Base-by-base conservation (phyloP, 2,888 invertebrate genomes). In the Napeogenes sylphis region DNA sequence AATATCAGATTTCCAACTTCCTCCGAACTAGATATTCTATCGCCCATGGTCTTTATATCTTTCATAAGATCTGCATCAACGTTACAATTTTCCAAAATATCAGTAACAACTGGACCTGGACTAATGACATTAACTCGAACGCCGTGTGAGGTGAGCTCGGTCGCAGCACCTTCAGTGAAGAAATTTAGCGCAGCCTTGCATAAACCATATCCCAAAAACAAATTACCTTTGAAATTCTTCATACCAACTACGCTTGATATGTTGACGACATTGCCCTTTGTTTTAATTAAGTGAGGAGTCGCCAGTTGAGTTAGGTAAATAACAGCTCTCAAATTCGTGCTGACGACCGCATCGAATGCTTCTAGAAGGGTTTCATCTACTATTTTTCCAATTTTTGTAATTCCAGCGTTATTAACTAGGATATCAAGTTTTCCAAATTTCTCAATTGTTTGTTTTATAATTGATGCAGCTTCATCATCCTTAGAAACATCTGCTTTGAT, bases 61-160 rank as follows among this genome's bases (percentile, higher is more conserved):
- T 69, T 69, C 4, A 67, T 12, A 0, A 38, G 32, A 6, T 92
- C 71, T 95, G 94, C 65, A 95, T 67, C 5, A 12, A 65, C 57
- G 33, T 61, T 96, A 81, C 91, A 32, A 53, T 45, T 90, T 3
- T 65, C 63, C 4, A 70, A 47, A 33, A 77, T 67, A 59, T 75
- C 75, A 2, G 75, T 74, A 6, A 32, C 93, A 1, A 93, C 91
- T 0, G 95, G 94, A 32, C 95, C 95, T 42, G 95, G 95, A 74
- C 93, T 94, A 0, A 95, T 93, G 56, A 92, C 86, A 78, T 95
- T 95, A 0, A 94, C 94, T 59, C 94, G 83, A 0, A 94, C 92
- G 8, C 77, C 86, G 73, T 87, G 84, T 0, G 79, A 65, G 63
- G 92, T 92, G 30, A 93, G 78, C 72, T 93, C 95, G 53, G 95